Evolutionary conservation across 2,113 vertebrate species (phyloP), one percentile per base, ranked within the genome.

Genomic region (Notarius quadriscutis): DNA sequence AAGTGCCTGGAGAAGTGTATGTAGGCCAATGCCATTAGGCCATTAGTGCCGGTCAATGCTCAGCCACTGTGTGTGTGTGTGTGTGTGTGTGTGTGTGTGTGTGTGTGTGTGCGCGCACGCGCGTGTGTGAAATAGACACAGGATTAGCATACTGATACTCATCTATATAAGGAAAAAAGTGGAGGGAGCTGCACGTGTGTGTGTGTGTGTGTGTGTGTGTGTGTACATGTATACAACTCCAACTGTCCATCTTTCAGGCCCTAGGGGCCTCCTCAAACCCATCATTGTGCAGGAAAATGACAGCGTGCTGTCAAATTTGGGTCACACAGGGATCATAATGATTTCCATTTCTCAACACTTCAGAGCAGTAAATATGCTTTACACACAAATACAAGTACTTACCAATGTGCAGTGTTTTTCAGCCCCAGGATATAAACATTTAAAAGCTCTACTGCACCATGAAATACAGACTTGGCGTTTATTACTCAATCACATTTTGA

Each of bases 11-110:
- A 84, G 71, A 82, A 87, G 58, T 79, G 87, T 84, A 91, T 89
- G 81, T 90, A 91, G 90, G 90, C 83, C 91, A 90, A 87, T 55
- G 67, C 91, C 88, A 88, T 87, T 89, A 89, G 89, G 87, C 60
- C 69, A 91, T 89, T 90, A 91, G 84, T 89, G 89, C 83, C 87
- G 87, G 86, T 88, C 91, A 91, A 79, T 14, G 89, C 84, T 86
- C 88, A 84, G 80, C 69, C 22, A 81, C 65, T n/a, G 34, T 81
- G 57, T 84, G 84, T 75, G 89, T 90, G 87, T 83, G 79, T 77
- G 86, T 65, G 27, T 83, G 51, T 84, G 84, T 81, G 81, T 86
- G 87, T 90, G 65, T 71, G 88, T 60, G 50, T 67, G 20, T 71
- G 79, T 60, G 88, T 27, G 25, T 86, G n/a, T 55, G 12, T 8